phyloP scores from a whole-genome alignment of 1,140 invertebrate species.

The Procambarus virginalis region DNA sequence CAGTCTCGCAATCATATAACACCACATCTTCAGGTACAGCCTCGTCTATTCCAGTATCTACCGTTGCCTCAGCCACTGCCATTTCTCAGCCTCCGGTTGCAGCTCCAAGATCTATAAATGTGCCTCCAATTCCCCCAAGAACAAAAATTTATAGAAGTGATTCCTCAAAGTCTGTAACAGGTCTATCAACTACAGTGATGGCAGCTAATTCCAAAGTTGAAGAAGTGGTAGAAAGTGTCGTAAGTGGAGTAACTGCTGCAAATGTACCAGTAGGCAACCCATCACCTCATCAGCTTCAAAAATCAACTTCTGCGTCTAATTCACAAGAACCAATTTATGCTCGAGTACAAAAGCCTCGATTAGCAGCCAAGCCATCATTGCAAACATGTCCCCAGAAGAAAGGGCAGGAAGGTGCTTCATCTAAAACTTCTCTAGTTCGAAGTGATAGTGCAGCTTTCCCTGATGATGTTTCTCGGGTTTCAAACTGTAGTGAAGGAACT shows the following conservation, averaged over 20 bases:
- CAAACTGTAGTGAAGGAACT: slow-evolving; percentile 28
- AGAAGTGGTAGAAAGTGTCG: not conserved
- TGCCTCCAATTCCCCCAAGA: slow-evolving; percentile 29
- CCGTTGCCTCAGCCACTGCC: not conserved
- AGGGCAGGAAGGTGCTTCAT: not conserved
- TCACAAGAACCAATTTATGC: slow-evolving; percentile 39
- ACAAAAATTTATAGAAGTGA: slow-evolving; percentile 18
- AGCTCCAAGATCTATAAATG: slow-evolving; percentile 21
- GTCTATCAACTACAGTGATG: not conserved
- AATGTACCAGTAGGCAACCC: not conserved
- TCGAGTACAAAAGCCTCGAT: slow-evolving; percentile 33
- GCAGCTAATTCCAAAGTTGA: not conserved
- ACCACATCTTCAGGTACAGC: not conserved
- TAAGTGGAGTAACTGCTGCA: not conserved
- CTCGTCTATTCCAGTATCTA: not conserved
- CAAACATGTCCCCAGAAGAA: not conserved
- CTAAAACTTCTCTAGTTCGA: not conserved
- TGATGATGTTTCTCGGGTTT: slow-evolving; percentile 48
- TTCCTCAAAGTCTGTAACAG: slow-evolving; percentile 7
- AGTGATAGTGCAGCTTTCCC: slow-evolving; percentile 43
- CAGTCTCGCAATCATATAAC: not conserved
- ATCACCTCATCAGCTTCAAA: not conserved
- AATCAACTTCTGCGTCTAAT: not conserved
- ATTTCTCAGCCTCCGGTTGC: not conserved
- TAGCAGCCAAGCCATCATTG: not conserved